Evolutionary conservation across 2,888 invertebrate genomes (phyloP).

Genomic region (Charanyca ferruginea): DNA sequence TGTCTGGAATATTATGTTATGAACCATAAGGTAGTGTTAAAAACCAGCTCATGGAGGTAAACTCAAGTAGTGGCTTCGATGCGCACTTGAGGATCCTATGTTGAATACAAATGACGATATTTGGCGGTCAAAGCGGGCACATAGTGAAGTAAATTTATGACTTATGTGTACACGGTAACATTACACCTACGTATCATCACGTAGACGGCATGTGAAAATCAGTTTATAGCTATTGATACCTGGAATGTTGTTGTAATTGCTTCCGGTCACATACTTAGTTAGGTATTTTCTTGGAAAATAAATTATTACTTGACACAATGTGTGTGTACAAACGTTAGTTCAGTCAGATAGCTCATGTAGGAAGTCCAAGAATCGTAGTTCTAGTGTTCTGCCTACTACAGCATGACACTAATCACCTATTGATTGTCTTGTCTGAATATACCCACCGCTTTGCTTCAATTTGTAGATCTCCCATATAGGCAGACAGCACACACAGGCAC

Average conservation of each 20-base stretch:
- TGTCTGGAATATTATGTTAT: conserved; percentile 26
- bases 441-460: too few species aligned
- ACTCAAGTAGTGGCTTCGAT: conserved; percentile 72
- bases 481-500: too few species aligned
- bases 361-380: not conserved
- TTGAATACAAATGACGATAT: conserved; percentile 85
- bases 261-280: conserved; percentile 83
- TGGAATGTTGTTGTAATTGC: conserved; percentile 81
- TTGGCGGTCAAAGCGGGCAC: conserved; percentile 82
- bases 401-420: not conserved
- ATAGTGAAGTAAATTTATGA: conserved; percentile 80
- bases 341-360: conserved; percentile 4
- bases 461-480: too few species aligned
- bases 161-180: conserved; percentile 72
- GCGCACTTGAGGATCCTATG: conserved; percentile 68
- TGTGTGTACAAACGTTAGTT: conserved; percentile 27
- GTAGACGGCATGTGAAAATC: conserved; percentile 83
- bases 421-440: not conserved
- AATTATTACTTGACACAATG: conserved; percentile 41
- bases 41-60: conserved; percentile 66
- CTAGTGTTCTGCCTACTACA: not conserved
- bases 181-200: conserved; percentile 77
- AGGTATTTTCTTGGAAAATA: conserved; percentile 72
- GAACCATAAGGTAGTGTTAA: conserved; percentile 47
- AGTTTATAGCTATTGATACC: conserved; percentile 80